Evolutionary conservation across 2,797 vertebrate genomes (phyloP).

Genomic region (Holocentrus rufus): DNA sequence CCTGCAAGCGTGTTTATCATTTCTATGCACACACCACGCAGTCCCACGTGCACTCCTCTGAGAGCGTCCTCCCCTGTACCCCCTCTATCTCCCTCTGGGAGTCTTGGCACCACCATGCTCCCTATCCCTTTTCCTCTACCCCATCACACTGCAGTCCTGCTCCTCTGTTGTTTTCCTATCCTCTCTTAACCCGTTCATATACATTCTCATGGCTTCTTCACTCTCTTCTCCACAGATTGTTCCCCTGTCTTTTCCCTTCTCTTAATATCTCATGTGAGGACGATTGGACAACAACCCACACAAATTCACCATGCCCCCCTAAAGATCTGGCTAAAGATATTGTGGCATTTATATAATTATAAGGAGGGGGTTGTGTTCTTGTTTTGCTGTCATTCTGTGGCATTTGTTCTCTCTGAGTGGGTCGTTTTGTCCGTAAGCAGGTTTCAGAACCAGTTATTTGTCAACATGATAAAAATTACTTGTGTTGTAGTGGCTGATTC

Average conservation of each 20-base stretch:
- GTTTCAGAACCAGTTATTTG: background rate
- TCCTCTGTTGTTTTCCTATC: background rate
- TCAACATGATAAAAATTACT: conserved; percentile 9
- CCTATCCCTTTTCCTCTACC: conserved; percentile 1
- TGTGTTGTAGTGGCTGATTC: background rate
- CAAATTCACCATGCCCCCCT: background rate
- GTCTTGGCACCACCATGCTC: conserved; percentile 29
- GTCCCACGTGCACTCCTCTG: conserved; percentile 54
- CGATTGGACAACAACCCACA: background rate
- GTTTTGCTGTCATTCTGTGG: background rate
- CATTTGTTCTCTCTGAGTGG: conserved; percentile 17
- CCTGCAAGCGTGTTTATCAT: conserved; percentile 47
- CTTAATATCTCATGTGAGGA: background rate
- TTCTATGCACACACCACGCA: conserved; percentile 34
- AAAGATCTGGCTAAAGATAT: background rate
- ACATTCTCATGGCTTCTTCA: background rate
- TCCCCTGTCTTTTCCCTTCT: background rate
- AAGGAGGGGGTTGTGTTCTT: background rate
- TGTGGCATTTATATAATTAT: conserved; percentile 10
- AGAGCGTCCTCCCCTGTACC: conserved; percentile 36
- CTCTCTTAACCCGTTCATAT: background rate
- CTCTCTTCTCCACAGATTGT: background rate
- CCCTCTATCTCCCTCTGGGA: conserved; percentile 25
- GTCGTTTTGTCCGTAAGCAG: conserved; percentile 8
- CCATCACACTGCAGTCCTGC: conserved; percentile 2